Evolutionary conservation across 1,140 invertebrate genomes (phyloP).

Genomic region (Conus betulinus): DNA sequence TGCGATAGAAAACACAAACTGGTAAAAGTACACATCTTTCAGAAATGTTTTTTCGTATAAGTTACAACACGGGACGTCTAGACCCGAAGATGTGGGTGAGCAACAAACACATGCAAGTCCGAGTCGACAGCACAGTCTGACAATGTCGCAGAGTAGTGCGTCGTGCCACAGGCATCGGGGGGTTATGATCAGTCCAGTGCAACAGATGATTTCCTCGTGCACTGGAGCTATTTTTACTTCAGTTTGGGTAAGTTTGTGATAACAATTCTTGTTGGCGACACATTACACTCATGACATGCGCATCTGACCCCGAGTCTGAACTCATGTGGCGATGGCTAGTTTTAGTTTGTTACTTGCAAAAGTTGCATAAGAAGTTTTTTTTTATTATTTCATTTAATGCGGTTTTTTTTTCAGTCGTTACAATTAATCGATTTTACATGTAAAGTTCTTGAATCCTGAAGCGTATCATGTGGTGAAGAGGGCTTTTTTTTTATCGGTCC

Average conservation of each 20-base stretch:
- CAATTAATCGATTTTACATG: no score
- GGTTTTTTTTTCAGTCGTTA: no score
- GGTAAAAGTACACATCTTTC: background rate
- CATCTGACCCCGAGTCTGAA: no score
- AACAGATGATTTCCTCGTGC: constrained; percentile 93
- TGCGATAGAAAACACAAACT: background rate
- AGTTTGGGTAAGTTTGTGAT: constrained; percentile 82
- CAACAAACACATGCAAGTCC: background rate
- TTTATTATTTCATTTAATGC: no score
- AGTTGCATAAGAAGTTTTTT: no score
- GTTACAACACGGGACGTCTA: background rate
- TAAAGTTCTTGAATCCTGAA: no score
- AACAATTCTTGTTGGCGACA: no score
- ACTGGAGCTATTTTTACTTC: constrained; percentile 93
- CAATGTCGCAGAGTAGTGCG: background rate
- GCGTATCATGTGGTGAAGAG: no score
- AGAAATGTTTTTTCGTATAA: constrained; percentile 9
- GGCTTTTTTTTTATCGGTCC: no score
- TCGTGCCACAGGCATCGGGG: constrained; percentile 7
- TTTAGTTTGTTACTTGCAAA: no score
- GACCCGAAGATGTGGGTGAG: background rate
- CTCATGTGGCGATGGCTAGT: no score
- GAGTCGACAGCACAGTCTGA: background rate
- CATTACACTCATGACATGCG: no score
- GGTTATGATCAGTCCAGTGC: constrained; percentile 84